Evolutionary conservation across 2,797 vertebrate species (phyloP).

Genomic region (Prionace glauca): DNA sequence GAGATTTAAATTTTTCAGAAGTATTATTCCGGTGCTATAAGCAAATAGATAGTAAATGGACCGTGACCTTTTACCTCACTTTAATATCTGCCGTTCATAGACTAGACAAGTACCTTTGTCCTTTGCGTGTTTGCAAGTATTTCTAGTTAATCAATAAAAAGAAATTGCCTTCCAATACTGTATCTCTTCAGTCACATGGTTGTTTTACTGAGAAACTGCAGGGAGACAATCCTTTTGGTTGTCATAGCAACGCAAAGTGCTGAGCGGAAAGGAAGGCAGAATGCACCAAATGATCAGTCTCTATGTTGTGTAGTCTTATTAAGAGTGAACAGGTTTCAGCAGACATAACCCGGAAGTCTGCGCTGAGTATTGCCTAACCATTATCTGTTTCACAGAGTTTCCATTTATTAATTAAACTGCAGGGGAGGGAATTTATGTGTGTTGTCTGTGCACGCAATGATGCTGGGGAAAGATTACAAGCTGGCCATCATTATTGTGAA

Average conservation of each 20-base stretch:
- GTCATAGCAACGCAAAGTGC: constrained; percentile 66
- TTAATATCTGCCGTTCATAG: background rate
- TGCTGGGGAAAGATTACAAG: constrained; percentile 68
- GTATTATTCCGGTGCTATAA: background rate
- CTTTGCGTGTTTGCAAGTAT: background rate
- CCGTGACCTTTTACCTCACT: background rate
- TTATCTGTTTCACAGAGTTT: background rate
- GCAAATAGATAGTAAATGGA: background rate
- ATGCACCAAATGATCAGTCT: constrained; percentile 53
- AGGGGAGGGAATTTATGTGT: constrained; percentile 29
- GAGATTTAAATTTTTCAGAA: background rate
- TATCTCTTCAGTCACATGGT: constrained; percentile 39
- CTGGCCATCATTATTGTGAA: constrained; percentile 69
- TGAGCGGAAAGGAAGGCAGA: constrained; percentile 49
- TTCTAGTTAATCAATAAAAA: constrained; percentile 18
- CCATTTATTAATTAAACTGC: constrained; percentile 40
- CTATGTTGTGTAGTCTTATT: constrained; percentile 46
- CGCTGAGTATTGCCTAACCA: constrained; percentile 42
- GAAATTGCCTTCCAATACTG: background rate
- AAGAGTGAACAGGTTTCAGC: constrained; percentile 45
- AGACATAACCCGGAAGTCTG: constrained; percentile 47
- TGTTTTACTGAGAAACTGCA: constrained; percentile 48
- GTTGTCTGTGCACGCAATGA: constrained; percentile 44
- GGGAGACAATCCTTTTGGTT: constrained; percentile 57
- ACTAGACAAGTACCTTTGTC: background rate